phyloP scores from a whole-genome alignment of 2,797 vertebrate genomes.

The Ptychobarbus kaznakovi region DNA sequence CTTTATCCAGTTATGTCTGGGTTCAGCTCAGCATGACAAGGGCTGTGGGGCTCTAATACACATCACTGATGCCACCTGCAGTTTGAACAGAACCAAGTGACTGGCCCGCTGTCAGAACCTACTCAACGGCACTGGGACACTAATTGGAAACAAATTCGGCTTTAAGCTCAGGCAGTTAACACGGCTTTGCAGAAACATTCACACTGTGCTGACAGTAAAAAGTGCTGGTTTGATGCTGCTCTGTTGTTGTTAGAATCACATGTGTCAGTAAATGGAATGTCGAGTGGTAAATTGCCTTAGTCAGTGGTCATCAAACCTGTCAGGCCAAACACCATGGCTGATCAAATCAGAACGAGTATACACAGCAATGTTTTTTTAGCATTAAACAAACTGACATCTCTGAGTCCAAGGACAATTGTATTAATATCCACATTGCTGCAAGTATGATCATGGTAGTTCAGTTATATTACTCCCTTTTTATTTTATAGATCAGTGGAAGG shows the following conservation, averaged over 20 bases:
- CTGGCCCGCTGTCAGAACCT: slow-evolving; percentile 2
- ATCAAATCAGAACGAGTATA: neutral
- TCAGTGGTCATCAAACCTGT: neutral
- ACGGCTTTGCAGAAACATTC: slow-evolving; percentile 6
- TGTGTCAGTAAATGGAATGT: neutral
- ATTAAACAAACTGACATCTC: neutral
- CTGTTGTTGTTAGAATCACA: slow-evolving; percentile 11
- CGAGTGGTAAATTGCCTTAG: slow-evolving; percentile 3
- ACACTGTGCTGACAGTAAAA: slow-evolving; percentile 27
- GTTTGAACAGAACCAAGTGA: slow-evolving; percentile 45
- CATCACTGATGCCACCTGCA: slow-evolving; percentile 70
- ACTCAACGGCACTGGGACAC: slow-evolving; percentile 14
- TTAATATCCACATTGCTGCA: neutral
- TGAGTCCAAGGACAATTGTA: neutral
- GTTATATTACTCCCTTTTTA: neutral
- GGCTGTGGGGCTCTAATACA: slow-evolving; percentile 54
- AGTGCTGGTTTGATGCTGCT: neutral
- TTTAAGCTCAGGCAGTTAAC: slow-evolving; percentile 28
- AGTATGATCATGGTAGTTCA: neutral
- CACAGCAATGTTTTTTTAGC: neutral
- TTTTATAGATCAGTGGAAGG: neutral
- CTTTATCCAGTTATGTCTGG: slow-evolving; percentile 68
- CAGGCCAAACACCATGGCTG: neutral
- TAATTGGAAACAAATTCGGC: slow-evolving; percentile 40
- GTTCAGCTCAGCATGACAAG: slow-evolving; percentile 21